Base-by-base conservation (phyloP, 2,113 vertebrate species). In the Dicentrarchus labrax region DNA sequence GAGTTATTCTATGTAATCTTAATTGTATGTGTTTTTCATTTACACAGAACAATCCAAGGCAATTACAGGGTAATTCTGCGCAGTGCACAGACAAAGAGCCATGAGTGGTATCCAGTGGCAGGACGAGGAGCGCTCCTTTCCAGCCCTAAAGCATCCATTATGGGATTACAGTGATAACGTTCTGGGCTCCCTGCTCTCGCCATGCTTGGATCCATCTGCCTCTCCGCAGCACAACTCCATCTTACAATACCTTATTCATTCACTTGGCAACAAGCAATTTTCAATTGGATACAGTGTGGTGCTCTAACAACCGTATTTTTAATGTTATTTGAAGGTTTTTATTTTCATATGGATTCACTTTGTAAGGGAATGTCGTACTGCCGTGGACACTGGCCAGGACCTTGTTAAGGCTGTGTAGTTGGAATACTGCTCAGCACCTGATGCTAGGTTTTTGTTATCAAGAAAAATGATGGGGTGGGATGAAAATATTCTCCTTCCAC, bases 161-260 rank as follows among this genome's bases (percentile, higher is more conserved):
- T 91, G 72, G 86, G 91, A 93, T 94, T 94, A 93, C 85, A 76
- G 48, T 79, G 78, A 89, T 88, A 87, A 89, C 24, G 69, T 90
- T 86, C 69, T 84, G 75, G 66, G 80, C 88, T 62, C 64, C 72
- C 78, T 81, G 73, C 76, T 71, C 75, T 80, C 57, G 59, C 74
- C 84, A 76, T 84, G 80, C 75, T 85, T 74, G 86, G 68, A 87
- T 69, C 80, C 45, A 38, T 68, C 47, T n/a, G 13, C 75, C 47
- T 79, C 64, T 78, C 71, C 72, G 67, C 61, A 88, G 76, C 74
- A 78, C 83, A 75, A 83, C 78, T 83, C 60, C 75, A 67, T 83
- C 53, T 75, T 65, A 56, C 76, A 84, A 50, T 78, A 62, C 86
- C 59, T 61, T 71, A 83, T 91, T 90, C 70, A 87, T 86, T 84